phyloP scores from a whole-genome alignment of 1,140 invertebrate genomes.

The Apis cerana region DNA sequence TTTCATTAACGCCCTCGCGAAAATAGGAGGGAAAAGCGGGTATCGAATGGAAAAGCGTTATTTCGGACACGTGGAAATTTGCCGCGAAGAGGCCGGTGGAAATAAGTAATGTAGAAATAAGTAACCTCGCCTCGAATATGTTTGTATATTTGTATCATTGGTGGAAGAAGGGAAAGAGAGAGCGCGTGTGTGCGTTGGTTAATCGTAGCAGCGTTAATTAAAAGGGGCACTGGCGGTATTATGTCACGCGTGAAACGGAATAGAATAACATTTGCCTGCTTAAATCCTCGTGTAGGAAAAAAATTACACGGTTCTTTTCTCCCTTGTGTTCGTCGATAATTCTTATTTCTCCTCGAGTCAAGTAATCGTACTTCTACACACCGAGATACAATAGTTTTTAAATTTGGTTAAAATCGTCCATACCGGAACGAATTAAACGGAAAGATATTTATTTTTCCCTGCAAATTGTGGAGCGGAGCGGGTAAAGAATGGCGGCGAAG shows the following conservation, averaged over 20 bases:
- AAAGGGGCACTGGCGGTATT: constrained; percentile 38
- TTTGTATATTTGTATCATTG: constrained; percentile 45
- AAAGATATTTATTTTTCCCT: not conserved
- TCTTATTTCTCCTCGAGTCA: not conserved
- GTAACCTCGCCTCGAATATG: constrained; percentile 44
- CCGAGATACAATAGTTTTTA: too few relatives aligned
- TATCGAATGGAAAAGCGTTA: not conserved
- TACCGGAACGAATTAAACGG: not conserved
- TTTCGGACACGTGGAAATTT: constrained; percentile 23
- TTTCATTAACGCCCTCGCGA: constrained; percentile 3
- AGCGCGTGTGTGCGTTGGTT: constrained; percentile 11
- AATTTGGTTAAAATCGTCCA: too few relatives aligned
- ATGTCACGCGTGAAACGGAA: constrained; percentile 44
- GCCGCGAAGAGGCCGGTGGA: not conserved
- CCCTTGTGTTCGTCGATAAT: not conserved
- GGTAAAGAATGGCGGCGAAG: not conserved
- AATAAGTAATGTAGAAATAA: constrained; percentile 27
- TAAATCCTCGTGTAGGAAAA: constrained; percentile 11
- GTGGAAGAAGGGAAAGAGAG: not conserved
- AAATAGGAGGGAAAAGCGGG: not conserved
- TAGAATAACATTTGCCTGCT: constrained; percentile 32
- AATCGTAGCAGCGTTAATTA: constrained; percentile 52
- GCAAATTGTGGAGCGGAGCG: too few relatives aligned
- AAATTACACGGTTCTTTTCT: not conserved
- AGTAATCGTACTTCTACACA: too few relatives aligned